These are phyloP conservation scores for Petrocephalus zakoni DNA, from an alignment of 2,113 vertebrate genomes.

Conservation along the genomic window DNA sequence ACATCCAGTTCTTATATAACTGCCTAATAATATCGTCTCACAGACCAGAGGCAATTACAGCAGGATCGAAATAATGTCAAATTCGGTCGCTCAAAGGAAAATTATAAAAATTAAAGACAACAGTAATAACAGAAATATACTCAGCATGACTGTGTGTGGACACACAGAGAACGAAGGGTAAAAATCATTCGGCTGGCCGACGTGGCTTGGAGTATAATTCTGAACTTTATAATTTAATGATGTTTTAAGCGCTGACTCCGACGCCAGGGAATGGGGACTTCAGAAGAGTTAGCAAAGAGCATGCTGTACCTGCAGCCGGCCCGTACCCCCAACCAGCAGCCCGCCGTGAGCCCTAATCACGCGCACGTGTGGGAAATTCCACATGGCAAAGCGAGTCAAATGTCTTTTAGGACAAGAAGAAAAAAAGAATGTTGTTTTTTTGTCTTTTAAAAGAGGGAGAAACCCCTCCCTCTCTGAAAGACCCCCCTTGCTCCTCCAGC, in stretches of 20 bases:
- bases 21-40: not conserved
- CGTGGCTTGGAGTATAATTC: not conserved
- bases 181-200: not conserved
- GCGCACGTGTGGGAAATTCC: conserved; percentile 65
- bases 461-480: conserved; percentile 44
- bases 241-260: not conserved
- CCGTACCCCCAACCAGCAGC: conserved; percentile 37
- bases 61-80: not conserved
- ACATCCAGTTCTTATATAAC: conserved; percentile 3
- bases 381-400: conserved; percentile 58
- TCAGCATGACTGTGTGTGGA: not conserved
- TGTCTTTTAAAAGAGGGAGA: conserved; percentile 10
- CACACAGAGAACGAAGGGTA: not conserved
- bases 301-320: not conserved
- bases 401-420: conserved; percentile 47
- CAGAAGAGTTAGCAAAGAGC: not conserved
- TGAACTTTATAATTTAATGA: not conserved
- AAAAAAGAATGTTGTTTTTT: conserved; percentile 29
- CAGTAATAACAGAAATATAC: not conserved
- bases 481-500: conserved; percentile 50
- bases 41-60: not conserved
- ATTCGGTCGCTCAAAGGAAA: not conserved
- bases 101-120: not conserved
- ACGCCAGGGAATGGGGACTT: not conserved
- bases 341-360: conserved; percentile 59